Conservation (phyloP, 2,113 vertebrate genomes). For the Stigmatopora argus region DNA sequence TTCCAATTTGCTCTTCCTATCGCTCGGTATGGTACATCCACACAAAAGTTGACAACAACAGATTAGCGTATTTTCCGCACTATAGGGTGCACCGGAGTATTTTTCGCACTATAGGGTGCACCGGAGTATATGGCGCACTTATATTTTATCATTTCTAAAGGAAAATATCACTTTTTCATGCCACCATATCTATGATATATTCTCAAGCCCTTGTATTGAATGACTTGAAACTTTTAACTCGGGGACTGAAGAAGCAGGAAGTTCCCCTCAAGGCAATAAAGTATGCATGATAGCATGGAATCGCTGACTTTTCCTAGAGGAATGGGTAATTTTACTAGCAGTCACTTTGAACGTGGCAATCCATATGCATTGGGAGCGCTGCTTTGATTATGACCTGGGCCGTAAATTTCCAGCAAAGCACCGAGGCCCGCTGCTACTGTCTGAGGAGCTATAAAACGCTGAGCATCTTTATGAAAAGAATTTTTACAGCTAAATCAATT, state of each 20-base stretch:
- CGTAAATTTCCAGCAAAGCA: conserved; percentile 60
- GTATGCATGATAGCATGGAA: conserved; percentile 44
- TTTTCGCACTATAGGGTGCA: no score
- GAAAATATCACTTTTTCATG: no score
- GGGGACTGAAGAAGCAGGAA: conserved; percentile 16
- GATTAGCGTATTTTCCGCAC: no score
- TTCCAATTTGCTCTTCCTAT: no score
- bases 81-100: no score
- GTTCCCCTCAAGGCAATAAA: conserved; percentile 42
- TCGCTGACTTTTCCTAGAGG: conserved; percentile 43
- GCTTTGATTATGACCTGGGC: conserved; percentile 60
- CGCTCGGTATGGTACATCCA: no score
- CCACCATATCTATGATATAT: neutral
- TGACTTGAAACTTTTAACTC: conserved; percentile 17
- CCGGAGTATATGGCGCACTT: no score
- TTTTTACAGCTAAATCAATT: conserved; percentile 65
- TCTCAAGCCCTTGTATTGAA: neutral
- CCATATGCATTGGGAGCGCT: conserved; percentile 35
- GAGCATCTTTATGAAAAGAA: conserved; percentile 62
- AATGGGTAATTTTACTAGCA: conserved; percentile 41
- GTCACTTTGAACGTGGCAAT: conserved; percentile 35
- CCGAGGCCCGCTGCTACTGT: conserved; percentile 42
- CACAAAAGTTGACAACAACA: no score
- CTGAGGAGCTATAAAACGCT: conserved; percentile 43
- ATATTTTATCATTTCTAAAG: no score